phyloP scores from a whole-genome alignment of 2,888 invertebrate species.

The Aphidius colemani region DNA sequence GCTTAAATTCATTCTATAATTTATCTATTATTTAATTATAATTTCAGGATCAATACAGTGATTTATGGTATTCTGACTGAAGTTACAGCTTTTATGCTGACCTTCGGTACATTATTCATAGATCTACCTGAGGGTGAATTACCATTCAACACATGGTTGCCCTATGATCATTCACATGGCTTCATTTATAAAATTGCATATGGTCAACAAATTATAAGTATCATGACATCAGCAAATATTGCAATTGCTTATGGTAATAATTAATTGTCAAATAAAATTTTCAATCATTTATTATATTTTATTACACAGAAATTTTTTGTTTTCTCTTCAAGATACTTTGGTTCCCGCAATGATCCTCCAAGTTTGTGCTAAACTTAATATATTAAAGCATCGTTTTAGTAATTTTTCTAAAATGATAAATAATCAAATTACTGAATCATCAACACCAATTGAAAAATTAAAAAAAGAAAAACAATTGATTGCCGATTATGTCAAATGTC shows the following conservation, averaged over 20 bases:
- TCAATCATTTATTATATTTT: too few relatives aligned
- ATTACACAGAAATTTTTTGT: too few relatives aligned
- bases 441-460: not conserved
- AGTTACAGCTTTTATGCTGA: not conserved
- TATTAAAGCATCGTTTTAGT: not conserved
- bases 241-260: not conserved
- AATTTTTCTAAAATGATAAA: not conserved
- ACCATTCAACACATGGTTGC: not conserved
- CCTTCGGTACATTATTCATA: not conserved
- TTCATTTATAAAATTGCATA: not conserved
- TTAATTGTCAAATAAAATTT: too few relatives aligned
- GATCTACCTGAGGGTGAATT: not conserved
- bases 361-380: slow-evolving; percentile 7
- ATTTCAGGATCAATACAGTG: not conserved
- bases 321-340: not conserved
- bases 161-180: not conserved
- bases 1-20: too few relatives aligned
- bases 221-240: slow-evolving; percentile 12
- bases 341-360: slow-evolving; percentile 1
- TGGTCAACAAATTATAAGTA: slow-evolving; percentile 2
- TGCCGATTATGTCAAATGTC: not conserved
- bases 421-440: not conserved
- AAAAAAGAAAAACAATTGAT: not conserved
- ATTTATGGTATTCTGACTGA: not conserved
- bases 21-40: too few relatives aligned